Conservation (phyloP, 2,888 invertebrate species). For the Andrena flavipes region DNA sequence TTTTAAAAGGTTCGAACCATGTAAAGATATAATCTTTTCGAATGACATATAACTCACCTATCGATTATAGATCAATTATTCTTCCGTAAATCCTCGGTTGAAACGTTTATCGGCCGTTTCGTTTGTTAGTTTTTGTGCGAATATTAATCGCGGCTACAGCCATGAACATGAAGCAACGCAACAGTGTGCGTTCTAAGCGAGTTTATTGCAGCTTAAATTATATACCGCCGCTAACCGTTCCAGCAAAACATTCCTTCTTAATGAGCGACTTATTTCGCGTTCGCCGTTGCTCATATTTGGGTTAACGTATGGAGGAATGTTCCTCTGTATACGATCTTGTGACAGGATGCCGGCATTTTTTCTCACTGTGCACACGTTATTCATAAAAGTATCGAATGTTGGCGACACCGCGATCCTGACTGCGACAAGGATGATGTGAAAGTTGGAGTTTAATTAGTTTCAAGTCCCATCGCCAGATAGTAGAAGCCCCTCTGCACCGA, state of each 20-base stretch:
- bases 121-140: slow-evolving; percentile 49
- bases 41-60: slow-evolving; percentile 12
- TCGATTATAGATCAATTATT: slow-evolving; percentile 51
- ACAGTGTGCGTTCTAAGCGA: slow-evolving; percentile 46
- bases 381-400: slow-evolving; percentile 39
- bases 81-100: slow-evolving; percentile 21
- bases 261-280: slow-evolving; percentile 76
- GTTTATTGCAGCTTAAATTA: slow-evolving; percentile 68
- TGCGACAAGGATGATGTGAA: neutral
- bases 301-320: slow-evolving; percentile 83
- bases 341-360: slow-evolving; percentile 44
- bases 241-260: slow-evolving; percentile 79
- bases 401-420: neutral
- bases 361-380: slow-evolving; percentile 2
- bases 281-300: slow-evolving; percentile 77
- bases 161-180: slow-evolving; percentile 30
- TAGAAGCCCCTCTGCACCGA: neutral
- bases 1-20: neutral
- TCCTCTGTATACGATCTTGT: slow-evolving; percentile 39
- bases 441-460: slow-evolving; percentile 10
- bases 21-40: slow-evolving; percentile 16
- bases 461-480: neutral
- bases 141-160: slow-evolving; percentile 30
- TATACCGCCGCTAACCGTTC: slow-evolving; percentile 61
- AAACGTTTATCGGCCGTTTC: slow-evolving; percentile 24